These are phyloP conservation scores for Junonia oenone DNA, from an alignment of 2,888 invertebrate genomes.

Conservation along the genomic window DNA sequence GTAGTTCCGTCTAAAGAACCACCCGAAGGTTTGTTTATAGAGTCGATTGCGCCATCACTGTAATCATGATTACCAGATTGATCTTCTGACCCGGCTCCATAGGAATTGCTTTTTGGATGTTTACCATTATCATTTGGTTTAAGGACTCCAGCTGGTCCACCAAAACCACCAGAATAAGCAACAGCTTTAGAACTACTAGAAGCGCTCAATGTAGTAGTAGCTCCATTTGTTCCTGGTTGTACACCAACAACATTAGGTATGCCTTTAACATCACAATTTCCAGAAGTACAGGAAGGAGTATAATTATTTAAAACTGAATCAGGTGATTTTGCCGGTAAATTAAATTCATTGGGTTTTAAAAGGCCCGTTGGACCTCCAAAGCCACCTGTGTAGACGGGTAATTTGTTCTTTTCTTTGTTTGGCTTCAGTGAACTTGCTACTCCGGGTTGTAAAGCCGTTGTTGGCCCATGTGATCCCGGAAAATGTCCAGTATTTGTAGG, in stretches of 20 bases:
- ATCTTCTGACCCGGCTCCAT: slow-evolving; percentile 7
- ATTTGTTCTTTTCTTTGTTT: slow-evolving; percentile 13
- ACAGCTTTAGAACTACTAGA: slow-evolving; percentile 45
- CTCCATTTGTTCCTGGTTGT: slow-evolving; percentile 5
- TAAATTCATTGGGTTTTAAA: slow-evolving; percentile 49
- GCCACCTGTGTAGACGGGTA: slow-evolving; percentile 43
- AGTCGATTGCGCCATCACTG: neutral
- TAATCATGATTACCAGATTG: slow-evolving; percentile 1
- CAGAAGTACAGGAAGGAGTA: slow-evolving; percentile 21
- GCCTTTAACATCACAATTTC: slow-evolving; percentile 24
- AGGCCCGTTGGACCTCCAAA: slow-evolving; percentile 47
- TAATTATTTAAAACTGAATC: slow-evolving; percentile 16
- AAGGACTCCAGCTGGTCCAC: slow-evolving; percentile 65
- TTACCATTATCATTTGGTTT: slow-evolving; percentile 53
- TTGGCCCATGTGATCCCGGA: neutral
- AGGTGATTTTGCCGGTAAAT: slow-evolving; percentile 30
- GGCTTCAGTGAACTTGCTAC: slow-evolving; percentile 6
- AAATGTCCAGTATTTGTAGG: neutral
- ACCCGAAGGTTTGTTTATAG: neutral
- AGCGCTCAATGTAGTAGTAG: slow-evolving; percentile 35
- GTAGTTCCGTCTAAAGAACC: slow-evolving; percentile 14
- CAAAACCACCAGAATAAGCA: slow-evolving; percentile 63
- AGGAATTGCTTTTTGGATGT: slow-evolving; percentile 2
- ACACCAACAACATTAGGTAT: neutral
- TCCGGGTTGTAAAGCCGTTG: neutral